These are phyloP conservation scores for Proisotoma minuta DNA, from an alignment of 2,888 invertebrate genomes.

Conservation along the genomic window DNA sequence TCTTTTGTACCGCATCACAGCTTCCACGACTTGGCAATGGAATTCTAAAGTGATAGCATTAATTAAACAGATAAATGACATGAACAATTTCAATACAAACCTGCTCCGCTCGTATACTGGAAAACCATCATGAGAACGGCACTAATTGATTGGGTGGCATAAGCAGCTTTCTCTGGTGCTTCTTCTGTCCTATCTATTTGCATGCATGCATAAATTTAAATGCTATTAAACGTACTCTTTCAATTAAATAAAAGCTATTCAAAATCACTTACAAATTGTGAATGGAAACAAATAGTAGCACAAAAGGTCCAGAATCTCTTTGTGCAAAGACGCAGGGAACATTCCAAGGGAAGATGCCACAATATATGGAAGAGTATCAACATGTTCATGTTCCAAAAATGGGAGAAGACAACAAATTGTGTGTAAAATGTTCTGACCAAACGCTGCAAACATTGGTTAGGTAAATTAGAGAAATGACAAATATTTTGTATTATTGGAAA, in stretches of 20 bases:
- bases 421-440: conserved; percentile 88
- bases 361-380: conserved; percentile 90
- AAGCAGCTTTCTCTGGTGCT: conserved; percentile 57
- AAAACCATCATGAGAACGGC: conserved; percentile 96
- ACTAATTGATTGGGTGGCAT: conserved; percentile 78
- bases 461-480: background rate
- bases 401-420: conserved; percentile 91
- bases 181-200: conserved; percentile 40
- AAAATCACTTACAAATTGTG: conserved; percentile 75
- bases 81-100: conserved; percentile 53
- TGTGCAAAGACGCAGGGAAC: conserved; percentile 80
- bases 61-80: background rate
- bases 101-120: conserved; percentile 89
- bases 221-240: background rate
- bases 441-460: conserved; percentile 59
- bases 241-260: no score
- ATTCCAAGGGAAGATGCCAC: conserved; percentile 91
- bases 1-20: conserved; percentile 88
- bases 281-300: conserved; percentile 95
- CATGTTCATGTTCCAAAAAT: conserved; percentile 90
- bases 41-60: conserved; percentile 63
- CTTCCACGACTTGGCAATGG: conserved; percentile 93
- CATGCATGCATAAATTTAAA: background rate
- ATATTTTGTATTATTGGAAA: conserved; percentile 7
- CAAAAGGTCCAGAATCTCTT: conserved; percentile 88